Conservation (phyloP, 2,888 invertebrate species). For the Diadegma fenestrale region DNA sequence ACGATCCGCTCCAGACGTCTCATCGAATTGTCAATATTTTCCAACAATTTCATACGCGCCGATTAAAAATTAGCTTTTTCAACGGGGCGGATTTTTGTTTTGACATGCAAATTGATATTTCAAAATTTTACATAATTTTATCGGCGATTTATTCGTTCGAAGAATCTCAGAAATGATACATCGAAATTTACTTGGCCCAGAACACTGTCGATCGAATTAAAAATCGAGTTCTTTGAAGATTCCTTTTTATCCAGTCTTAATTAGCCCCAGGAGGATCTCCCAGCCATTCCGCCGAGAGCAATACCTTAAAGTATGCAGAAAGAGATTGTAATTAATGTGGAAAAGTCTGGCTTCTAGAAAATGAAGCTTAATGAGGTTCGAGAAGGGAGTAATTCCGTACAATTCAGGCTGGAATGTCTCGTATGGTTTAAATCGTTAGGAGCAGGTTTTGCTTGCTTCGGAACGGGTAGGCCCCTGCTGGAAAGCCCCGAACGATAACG, state of each 20-base stretch:
- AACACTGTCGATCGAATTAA: not conserved
- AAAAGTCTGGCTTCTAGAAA: not conserved
- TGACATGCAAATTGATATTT: not conserved
- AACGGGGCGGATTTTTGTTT: not conserved
- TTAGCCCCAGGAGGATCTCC: not conserved
- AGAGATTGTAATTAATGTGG: not conserved
- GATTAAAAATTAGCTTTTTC: not conserved
- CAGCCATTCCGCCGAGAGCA: not conserved
- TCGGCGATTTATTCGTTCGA: not conserved
- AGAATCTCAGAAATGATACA: not conserved
- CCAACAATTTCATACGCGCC: not conserved
- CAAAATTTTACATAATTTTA: not conserved
- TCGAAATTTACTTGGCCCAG: not conserved
- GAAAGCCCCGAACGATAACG: conserved; percentile 64
- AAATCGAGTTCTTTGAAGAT: not conserved
- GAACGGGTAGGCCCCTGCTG: conserved; percentile 30
- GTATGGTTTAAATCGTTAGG: conserved; percentile 22
- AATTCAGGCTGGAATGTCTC: conserved; percentile 11
- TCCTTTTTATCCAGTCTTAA: not conserved
- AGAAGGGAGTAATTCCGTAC: not conserved
- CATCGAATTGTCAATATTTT: conserved; percentile 26
- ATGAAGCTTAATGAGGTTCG: not conserved
- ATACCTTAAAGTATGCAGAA: not conserved
- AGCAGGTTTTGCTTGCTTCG: conserved; percentile 9
- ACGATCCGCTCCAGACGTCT: conserved; percentile 14